Evolutionary conservation across 2,888 invertebrate species (phyloP).

Genomic region (Clepsis dumicolana): DNA sequence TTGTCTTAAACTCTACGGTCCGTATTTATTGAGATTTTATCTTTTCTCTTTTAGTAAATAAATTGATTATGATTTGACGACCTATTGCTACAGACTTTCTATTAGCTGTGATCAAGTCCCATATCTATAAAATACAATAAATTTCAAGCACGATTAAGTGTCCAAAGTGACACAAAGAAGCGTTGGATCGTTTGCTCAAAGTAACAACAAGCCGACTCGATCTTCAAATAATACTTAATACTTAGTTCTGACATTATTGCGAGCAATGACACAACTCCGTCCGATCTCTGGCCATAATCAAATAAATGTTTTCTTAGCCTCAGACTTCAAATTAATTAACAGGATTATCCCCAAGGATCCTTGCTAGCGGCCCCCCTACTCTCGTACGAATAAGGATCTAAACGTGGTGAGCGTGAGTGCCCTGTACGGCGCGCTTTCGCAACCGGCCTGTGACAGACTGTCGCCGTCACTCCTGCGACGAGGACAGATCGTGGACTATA

Average conservation of each 20-base stretch:
- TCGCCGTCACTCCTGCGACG: background rate
- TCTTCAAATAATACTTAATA: background rate
- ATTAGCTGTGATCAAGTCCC: background rate
- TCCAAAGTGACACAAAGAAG: background rate
- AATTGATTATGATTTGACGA: background rate
- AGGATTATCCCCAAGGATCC: background rate
- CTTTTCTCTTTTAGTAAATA: background rate
- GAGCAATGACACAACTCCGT: too few relatives aligned
- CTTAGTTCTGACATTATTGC: background rate
- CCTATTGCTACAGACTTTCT: background rate
- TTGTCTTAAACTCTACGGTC: too few relatives aligned
- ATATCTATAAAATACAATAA: conserved; percentile 4
- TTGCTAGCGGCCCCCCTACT: conserved; percentile 36
- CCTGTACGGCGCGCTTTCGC: conserved; percentile 44
- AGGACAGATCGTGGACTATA: background rate
- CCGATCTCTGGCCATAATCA: too few relatives aligned
- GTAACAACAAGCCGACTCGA: background rate
- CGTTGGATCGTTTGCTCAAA: conserved; percentile 1
- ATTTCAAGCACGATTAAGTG: background rate
- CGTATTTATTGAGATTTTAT: too few relatives aligned
- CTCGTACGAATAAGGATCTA: conserved; percentile 49
- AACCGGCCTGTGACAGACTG: conserved; percentile 18
- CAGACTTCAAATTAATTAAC: too few relatives aligned
- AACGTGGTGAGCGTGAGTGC: conserved; percentile 52
- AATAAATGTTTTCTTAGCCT: too few relatives aligned